Base-by-base conservation (phyloP, 1,140 invertebrate genomes). In the Papilio polytes region DNA sequence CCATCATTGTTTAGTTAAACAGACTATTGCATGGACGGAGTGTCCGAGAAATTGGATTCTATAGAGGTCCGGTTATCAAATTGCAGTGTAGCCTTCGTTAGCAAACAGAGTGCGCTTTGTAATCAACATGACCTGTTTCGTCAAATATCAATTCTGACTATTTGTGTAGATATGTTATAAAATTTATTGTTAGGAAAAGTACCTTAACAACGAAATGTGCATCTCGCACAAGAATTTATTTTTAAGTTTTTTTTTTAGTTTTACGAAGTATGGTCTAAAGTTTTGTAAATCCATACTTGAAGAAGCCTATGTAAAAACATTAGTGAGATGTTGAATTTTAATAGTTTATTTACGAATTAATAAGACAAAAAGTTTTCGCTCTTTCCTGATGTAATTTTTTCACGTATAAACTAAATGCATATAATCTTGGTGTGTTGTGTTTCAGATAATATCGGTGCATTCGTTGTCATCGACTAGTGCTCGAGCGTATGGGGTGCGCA, bases 371-470 rank as follows among this genome's bases (percentile, higher is more conserved):
- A 48, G 46, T 48, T 48, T 4, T 48, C 13, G 13, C 2, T 48
- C 46, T 41, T 41, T 41, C 36, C 36, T 56, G n/a, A 20, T 56
- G 7, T 20, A 20, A 18, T 56, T 1, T 53, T 53, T 48, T 18
- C 48, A 51, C 15, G n/a, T 56, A 18, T 53, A 53, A 13, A 6
- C 18, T n/a, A 18, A 53, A n/a, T 53, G 0, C 0, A 53, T 18
- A 53, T 6, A 18, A 18, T 15, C 3, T 6, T 51, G 1, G 12
- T 56, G 18, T 56, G 8, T 78, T n/a, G 81, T 80, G 26, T 26
- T 26, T 9, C 83, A 94, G 92, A 88, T 92, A 48, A 88, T 93
- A 86, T 93, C 92, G 7, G 89, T 94, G 9, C 91, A 92, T 78
- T 91, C 92, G 7, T 80, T 87, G 31, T 85, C 87, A 4, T 88